These are phyloP conservation scores for Oncorhynchus clarkii DNA, from an alignment of 2,113 vertebrate species.

Conservation along the genomic window DNA sequence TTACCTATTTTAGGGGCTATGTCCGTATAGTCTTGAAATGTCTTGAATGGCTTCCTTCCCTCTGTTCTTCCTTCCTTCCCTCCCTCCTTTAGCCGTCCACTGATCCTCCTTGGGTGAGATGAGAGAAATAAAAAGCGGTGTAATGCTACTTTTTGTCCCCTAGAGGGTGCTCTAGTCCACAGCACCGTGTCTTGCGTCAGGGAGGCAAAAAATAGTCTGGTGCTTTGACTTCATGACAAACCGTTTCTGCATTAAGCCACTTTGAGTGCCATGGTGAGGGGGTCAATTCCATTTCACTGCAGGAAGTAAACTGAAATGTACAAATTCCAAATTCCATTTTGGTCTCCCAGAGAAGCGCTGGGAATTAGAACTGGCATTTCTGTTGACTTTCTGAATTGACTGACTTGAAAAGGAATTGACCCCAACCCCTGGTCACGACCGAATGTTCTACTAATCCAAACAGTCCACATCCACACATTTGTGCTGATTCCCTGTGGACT, in stretches of 20 bases:
- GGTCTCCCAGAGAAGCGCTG: too few relatives aligned
- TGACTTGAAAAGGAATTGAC: too few relatives aligned
- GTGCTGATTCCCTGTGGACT: not conserved
- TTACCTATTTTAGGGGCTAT: slow-evolving; percentile 19
- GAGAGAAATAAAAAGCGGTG: not conserved
- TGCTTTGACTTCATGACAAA: too few relatives aligned
- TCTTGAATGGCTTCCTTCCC: slow-evolving; percentile 15
- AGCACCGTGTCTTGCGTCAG: not conserved
- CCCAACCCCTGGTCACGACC: not conserved
- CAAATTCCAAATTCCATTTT: too few relatives aligned
- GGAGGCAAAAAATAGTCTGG: not conserved
- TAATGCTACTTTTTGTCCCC: not conserved
- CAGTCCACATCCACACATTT: not conserved
- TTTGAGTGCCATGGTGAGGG: too few relatives aligned
- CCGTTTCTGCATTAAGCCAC: not conserved
- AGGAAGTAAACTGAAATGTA: too few relatives aligned
- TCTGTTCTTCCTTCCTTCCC: not conserved
- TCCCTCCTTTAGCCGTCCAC: not conserved
- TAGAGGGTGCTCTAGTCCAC: slow-evolving; percentile 7
- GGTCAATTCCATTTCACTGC: too few relatives aligned
- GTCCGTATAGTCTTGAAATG: slow-evolving; percentile 8
- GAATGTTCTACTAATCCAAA: not conserved
- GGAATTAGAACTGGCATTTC: too few relatives aligned
- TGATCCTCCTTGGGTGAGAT: not conserved
- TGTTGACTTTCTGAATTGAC: too few relatives aligned